Percentiles rank a stretch among this genome's conserved stretches.
phyloP scores from a whole-genome alignment of 2,797 vertebrate species.

The Alectoris magna region DNA sequence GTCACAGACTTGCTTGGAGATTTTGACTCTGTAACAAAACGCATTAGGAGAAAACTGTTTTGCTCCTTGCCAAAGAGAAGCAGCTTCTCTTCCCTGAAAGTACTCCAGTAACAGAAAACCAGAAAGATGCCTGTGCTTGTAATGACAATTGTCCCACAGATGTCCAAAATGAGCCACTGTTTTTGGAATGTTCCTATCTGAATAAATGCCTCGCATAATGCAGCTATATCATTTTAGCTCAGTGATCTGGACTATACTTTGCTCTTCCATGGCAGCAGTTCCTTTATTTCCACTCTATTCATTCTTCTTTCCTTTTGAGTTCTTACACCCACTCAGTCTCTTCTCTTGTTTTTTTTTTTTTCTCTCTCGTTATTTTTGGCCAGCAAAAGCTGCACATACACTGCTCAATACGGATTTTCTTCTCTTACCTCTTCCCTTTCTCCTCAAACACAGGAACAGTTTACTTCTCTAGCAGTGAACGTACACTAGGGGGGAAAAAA shows the following conservation, averaged over 20 bases:
- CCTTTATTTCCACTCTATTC: neutral
- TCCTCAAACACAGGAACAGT: neutral
- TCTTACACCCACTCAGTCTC: neutral
- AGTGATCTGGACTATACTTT: neutral
- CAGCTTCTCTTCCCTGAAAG: neutral
- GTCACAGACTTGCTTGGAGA: neutral
- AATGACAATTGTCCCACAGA: neutral
- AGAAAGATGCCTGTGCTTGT: neutral
- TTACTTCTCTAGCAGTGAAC: neutral
- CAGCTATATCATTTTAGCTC: neutral
- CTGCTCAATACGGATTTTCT: neutral
- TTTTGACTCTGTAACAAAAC: neutral
- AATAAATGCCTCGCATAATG: neutral
- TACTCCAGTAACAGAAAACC: neutral
- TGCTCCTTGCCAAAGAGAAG: neutral
- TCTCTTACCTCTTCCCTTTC: neutral
- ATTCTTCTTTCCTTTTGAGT: neutral
- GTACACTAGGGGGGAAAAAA: neutral
- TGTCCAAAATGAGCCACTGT: neutral
- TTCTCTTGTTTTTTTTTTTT: neutral
- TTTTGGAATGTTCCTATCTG: neutral
- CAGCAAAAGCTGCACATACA: rapidly evolving
- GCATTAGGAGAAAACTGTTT: neutral
- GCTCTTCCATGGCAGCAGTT: neutral
- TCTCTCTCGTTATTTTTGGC: neutral